Conservation (phyloP, 2,888 invertebrate genomes). For the Mimumesa dahlbomi region DNA sequence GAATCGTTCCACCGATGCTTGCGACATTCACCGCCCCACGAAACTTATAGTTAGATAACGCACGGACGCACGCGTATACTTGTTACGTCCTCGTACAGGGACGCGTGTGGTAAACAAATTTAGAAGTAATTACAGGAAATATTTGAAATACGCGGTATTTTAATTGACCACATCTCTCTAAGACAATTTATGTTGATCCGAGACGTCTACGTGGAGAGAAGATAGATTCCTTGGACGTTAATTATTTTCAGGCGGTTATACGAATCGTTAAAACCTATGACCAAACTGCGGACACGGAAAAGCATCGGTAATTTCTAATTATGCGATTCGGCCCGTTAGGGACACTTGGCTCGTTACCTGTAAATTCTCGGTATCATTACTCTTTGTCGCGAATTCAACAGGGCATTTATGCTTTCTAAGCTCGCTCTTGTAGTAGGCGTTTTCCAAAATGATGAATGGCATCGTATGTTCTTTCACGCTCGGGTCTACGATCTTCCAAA, state of each 20-base stretch:
- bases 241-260: constrained; percentile 31
- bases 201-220: constrained; percentile 12
- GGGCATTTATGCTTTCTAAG: background rate
- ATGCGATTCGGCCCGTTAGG: constrained; percentile 35
- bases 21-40: no score
- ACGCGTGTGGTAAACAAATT: constrained; percentile 10
- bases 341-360: constrained; percentile 44
- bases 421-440: constrained; percentile 11
- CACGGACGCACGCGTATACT: no score
- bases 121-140: constrained; percentile 33
- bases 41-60: no score
- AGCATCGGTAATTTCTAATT: constrained; percentile 50
- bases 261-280: constrained; percentile 36
- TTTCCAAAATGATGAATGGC: constrained; percentile 41
- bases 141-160: constrained; percentile 32
- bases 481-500: no score
- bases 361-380: constrained; percentile 34
- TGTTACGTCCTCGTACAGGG: no score
- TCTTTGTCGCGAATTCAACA: constrained; percentile 24
- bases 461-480: no score
- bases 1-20: no score
- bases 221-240: no score
- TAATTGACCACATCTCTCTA: constrained; percentile 36
- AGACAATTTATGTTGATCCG: constrained; percentile 29
- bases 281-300: constrained; percentile 15